A percentile compares a stretch with the other conserved stretches of the same genome.
These are phyloP conservation scores for Indicator maculatus DNA, from an alignment of 2,113 vertebrate species.

Conservation along the genomic window DNA sequence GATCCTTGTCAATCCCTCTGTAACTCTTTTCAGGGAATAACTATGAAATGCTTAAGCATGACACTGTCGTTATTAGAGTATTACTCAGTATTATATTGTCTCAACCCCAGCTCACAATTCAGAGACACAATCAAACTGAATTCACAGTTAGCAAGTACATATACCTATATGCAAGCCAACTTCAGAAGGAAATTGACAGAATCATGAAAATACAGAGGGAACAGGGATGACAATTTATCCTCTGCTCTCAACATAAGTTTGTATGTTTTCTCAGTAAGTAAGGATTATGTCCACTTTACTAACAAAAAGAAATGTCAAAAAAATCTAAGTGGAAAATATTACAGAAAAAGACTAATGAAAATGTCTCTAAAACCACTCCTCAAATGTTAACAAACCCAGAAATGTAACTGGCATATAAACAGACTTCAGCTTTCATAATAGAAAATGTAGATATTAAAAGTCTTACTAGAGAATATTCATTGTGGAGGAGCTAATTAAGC, in stretches of 20 bases:
- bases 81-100: not conserved
- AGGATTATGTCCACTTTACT: not conserved
- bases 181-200: not conserved
- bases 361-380: not conserved
- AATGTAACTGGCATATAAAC: rapidly evolving
- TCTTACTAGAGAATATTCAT: not conserved
- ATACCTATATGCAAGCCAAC: not conserved
- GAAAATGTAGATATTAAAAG: not conserved
- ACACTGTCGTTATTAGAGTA: rapidly evolving
- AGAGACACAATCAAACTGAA: not conserved
- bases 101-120: not conserved
- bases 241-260: not conserved
- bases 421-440: not conserved
- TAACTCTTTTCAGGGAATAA: not conserved
- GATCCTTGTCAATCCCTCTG: not conserved
- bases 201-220: not conserved
- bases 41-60: not conserved
- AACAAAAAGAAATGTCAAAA: not conserved
- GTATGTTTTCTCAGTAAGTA: not conserved
- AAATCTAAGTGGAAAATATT: not conserved
- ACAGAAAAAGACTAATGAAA: not conserved
- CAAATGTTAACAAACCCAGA: not conserved
- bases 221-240: not conserved
- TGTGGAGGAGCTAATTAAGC: not conserved
- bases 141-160: not conserved